phyloP scores from a whole-genome alignment of 2,888 invertebrate genomes.

The Cephus runcator region DNA sequence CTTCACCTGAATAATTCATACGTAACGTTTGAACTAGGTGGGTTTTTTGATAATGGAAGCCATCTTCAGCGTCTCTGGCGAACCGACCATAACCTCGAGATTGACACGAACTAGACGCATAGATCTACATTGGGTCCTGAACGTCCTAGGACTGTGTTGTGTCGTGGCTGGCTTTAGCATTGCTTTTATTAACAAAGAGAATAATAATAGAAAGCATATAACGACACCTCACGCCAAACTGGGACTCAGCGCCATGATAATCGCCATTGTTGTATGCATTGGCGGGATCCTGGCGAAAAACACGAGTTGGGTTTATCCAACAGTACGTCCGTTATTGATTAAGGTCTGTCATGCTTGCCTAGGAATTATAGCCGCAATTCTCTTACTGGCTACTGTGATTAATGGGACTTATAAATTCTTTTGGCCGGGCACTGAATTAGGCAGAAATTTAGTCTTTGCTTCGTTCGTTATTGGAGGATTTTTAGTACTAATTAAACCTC shows the following conservation, averaged over 20 bases:
- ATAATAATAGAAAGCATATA: slow-evolving; percentile 40
- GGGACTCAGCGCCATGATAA: slow-evolving; percentile 49
- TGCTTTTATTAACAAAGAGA: slow-evolving; percentile 48
- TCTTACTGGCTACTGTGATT: slow-evolving; percentile 52
- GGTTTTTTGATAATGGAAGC: slow-evolving; percentile 53
- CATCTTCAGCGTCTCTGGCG: slow-evolving; percentile 56
- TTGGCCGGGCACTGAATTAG: slow-evolving; percentile 43
- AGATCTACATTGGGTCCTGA: slow-evolving; percentile 56
- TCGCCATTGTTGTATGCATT: slow-evolving; percentile 35
- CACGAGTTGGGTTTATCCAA: slow-evolving; percentile 53
- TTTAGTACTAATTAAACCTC: slow-evolving; percentile 52
- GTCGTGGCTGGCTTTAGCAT: slow-evolving; percentile 48
- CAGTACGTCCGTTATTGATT: slow-evolving; percentile 48
- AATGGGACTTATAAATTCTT: slow-evolving; percentile 51
- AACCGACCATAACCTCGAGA: slow-evolving; percentile 43
- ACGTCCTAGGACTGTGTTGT: slow-evolving; percentile 44
- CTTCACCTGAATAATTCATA: no score
- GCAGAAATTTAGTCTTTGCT: slow-evolving; percentile 44
- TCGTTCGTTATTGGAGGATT: slow-evolving; percentile 51
- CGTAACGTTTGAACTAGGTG: slow-evolving; percentile 31
- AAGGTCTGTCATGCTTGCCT: slow-evolving; percentile 54
- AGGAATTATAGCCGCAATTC: slow-evolving; percentile 48
- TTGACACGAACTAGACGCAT: slow-evolving; percentile 44
- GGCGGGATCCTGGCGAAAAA: slow-evolving; percentile 55
- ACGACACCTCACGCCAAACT: slow-evolving; percentile 48